Percentiles rank a stretch among this genome's conserved stretches.
Evolutionary conservation across 2,797 vertebrate genomes (phyloP).

Genomic region (Psittacula derbiana): DNA sequence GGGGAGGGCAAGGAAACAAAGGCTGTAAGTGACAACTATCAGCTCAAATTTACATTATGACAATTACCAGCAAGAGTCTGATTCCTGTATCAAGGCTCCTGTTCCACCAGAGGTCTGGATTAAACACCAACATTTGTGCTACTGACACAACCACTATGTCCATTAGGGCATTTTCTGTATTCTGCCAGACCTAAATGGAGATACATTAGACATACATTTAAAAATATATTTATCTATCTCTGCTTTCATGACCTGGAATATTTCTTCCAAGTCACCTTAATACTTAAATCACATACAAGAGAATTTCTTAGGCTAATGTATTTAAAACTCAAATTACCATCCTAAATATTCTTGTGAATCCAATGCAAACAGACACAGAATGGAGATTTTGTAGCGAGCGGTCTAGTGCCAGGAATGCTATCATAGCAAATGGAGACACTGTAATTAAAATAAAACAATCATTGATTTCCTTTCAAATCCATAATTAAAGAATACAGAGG

Average conservation of each 20-base stretch:
- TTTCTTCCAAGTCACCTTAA: neutral
- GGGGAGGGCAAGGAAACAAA: neutral
- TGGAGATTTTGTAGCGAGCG: constrained; percentile 84
- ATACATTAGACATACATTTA: neutral
- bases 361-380: constrained; percentile 86
- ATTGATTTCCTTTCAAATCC: neutral
- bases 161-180: constrained; percentile 89
- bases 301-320: neutral
- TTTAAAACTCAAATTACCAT: constrained; percentile 80
- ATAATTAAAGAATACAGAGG: neutral
- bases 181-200: constrained; percentile 89
- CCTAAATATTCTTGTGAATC: constrained; percentile 94
- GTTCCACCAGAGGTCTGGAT: constrained; percentile 81
- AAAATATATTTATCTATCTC: neutral
- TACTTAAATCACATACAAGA: neutral
- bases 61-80: constrained; percentile 90
- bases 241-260: neutral
- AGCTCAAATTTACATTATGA: neutral
- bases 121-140: constrained; percentile 78
- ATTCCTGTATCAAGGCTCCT: constrained; percentile 86
- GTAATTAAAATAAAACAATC: constrained; percentile 59
- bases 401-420: constrained; percentile 93
- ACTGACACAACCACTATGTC: constrained; percentile 86
- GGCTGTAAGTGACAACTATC: neutral
- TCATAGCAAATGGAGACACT: constrained; percentile 95